Evolutionary conservation across 2,113 vertebrate genomes (phyloP).

Genomic region (Crocuta crocuta): DNA sequence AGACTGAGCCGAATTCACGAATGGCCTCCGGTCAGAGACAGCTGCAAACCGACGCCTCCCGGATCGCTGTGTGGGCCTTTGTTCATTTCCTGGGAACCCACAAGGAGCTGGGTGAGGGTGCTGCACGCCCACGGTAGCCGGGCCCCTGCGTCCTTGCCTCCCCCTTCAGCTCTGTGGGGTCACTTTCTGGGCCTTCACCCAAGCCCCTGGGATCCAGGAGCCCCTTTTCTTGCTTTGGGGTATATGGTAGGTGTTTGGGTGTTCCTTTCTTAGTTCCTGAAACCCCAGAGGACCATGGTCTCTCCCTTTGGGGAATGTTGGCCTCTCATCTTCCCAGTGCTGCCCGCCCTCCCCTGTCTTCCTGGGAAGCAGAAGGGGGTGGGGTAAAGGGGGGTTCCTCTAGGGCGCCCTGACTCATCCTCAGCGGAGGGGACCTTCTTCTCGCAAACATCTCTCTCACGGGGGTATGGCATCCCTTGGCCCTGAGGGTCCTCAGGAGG

Average conservation of each 20-base stretch:
- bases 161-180: not conserved
- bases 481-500: not conserved
- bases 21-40: not conserved
- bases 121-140: not conserved
- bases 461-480: not conserved
- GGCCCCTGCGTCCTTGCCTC: not conserved
- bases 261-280: not conserved
- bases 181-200: not conserved
- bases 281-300: not conserved
- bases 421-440: not conserved
- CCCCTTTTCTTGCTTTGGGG: not conserved
- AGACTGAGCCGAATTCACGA: not conserved
- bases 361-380: not conserved
- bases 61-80: slow-evolving; percentile 54
- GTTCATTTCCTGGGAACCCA: slow-evolving; percentile 56
- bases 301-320: not conserved
- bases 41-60: not conserved
- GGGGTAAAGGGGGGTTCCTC: not conserved
- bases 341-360: not conserved
- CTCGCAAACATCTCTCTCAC: not conserved
- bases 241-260: not conserved
- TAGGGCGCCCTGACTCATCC: not conserved
- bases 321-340: not conserved
- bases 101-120: not conserved
- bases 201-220: not conserved